These are phyloP conservation scores for Tipula unca DNA, from an alignment of 2,888 invertebrate species.

Conservation along the genomic window DNA sequence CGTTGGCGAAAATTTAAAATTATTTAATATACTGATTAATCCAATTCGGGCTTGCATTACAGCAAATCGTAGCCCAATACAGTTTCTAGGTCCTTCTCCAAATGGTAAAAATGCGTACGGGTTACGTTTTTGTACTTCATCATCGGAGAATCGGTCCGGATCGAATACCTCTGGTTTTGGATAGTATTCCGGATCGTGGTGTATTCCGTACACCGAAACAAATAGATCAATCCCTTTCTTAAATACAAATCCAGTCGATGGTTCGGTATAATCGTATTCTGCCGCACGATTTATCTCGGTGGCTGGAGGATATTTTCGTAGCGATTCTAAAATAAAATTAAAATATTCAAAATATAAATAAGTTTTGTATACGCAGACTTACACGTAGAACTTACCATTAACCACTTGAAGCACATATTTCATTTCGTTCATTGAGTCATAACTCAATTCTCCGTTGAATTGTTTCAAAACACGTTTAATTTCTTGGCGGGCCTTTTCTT, in stretches of 20 bases:
- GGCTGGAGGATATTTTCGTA: constrained; percentile 34
- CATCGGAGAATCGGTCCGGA: constrained; percentile 34
- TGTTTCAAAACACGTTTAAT: constrained; percentile 33
- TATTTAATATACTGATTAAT: constrained; percentile 23
- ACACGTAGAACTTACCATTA: constrained; percentile 36
- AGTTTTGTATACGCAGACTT: not conserved
- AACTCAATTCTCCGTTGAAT: constrained; percentile 35
- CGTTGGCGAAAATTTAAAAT: constrained; percentile 22
- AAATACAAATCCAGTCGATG: constrained; percentile 31
- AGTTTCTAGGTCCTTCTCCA: constrained; percentile 33
- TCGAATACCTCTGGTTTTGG: constrained; percentile 36
- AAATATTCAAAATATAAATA: not conserved
- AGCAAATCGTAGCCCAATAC: constrained; percentile 28
- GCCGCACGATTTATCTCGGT: constrained; percentile 22
- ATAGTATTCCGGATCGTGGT: constrained; percentile 45
- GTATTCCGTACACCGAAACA: constrained; percentile 32
- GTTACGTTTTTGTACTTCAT: constrained; percentile 28
- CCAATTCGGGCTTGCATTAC: constrained; percentile 27
- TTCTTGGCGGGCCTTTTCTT: constrained; percentile 37
- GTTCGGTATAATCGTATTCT: constrained; percentile 25
- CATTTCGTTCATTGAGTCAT: constrained; percentile 38
- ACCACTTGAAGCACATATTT: constrained; percentile 40
- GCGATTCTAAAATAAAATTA: constrained; percentile 23
- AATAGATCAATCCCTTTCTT: constrained; percentile 34
- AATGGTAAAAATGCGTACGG: constrained; percentile 33